Percentiles rank a stretch among this genome's conserved stretches.
Evolutionary conservation across 2,888 invertebrate species (phyloP).

Genomic region (Cantharis lateralis): DNA sequence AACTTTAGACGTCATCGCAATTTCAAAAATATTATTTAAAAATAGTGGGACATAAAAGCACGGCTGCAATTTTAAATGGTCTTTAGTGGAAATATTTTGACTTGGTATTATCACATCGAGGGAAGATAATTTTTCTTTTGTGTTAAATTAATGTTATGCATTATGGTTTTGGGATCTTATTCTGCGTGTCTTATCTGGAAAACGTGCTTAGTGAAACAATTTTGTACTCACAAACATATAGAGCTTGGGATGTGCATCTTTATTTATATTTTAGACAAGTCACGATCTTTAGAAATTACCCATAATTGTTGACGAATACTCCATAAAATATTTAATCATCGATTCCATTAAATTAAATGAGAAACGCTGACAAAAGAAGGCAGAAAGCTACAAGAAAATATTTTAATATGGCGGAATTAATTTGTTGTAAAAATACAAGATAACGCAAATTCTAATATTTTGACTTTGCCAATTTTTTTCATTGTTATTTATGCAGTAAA

Average conservation of each 20-base stretch:
- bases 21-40: neutral
- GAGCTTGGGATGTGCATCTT: neutral
- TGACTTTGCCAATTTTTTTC: neutral
- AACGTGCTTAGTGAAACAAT: constrained; percentile 1
- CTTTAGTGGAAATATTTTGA: neutral
- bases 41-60: neutral
- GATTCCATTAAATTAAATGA: neutral
- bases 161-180: constrained; percentile 4
- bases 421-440: neutral
- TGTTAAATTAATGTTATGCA: neutral
- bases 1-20: neutral
- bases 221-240: neutral
- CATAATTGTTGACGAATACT: neutral
- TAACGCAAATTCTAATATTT: neutral
- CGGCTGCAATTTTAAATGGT: neutral
- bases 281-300: neutral
- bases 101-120: neutral
- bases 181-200: constrained; percentile 1
- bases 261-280: neutral
- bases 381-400: neutral
- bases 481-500: constrained; percentile 13
- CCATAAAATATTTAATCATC: neutral
- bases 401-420: neutral
- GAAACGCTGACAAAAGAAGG: neutral
- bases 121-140: neutral